Base-by-base conservation (phyloP, 2,113 vertebrate genomes). In the Indicator maculatus region DNA sequence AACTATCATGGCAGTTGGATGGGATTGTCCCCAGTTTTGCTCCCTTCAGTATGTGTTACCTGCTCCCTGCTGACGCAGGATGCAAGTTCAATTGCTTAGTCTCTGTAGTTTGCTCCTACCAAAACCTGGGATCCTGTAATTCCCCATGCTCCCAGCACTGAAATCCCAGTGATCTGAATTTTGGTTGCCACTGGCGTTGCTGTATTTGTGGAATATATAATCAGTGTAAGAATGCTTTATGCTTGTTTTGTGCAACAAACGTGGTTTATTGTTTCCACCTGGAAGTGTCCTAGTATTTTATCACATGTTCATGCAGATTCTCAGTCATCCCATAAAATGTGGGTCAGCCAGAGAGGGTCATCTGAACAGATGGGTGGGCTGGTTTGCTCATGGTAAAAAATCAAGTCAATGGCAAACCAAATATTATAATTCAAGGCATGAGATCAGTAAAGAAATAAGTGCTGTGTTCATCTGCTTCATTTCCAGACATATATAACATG, bases 401-500 rank as follows among this genome's bases (percentile, higher is more conserved):
- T 31, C 90, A 88, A 91, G 58, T 59, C 76, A 83, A 88, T 64
- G 63, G 58, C 79, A 81, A 76, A 91, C 85, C 16, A 23, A 81
- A 86, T 76, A 88, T 95, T 96, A 95, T 88, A 95, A 95, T 95
- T 86, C 91, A 95, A 95, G 73, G 80, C 92, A 86, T 94, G 83
- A 75, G 76, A 90, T 94, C 92, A 88, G 36, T 2, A 5, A 91
- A 94, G 88, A 88, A 94, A 94, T 95, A 94, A 92, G 86, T 77
- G 61, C 30, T 1, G 0, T 36, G 61, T 86, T 96, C 92, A 83
- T 90, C 88, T 93, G 90, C 83, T 94, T 92, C 76, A 50, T 92
- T 93, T 86, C 53, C 65, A 96, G 86, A 47, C 76, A 12, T 64
- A 47, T 38, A 71, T 66, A 84, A 92, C 65, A 18, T 38, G 33